Evolutionary conservation across 2,888 invertebrate species (phyloP), one percentile per base, ranked within the genome.

Genomic region (Torymus auratus): DNA sequence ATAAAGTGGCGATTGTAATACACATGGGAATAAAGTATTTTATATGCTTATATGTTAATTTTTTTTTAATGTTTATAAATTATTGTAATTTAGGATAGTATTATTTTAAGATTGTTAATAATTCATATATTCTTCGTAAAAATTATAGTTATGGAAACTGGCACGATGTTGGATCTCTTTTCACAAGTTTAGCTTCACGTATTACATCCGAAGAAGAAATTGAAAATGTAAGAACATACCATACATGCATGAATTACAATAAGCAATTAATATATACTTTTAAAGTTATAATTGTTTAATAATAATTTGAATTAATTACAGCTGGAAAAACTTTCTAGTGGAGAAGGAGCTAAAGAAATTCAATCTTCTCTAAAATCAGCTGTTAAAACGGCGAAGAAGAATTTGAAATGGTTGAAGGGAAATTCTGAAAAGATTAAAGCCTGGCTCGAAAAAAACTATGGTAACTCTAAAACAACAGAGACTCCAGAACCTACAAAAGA

Each of bases 101-200:
- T 7, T 41, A 41, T 7, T 41, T 41, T 41, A 7, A 41, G 41
- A 41, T 41, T 41, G 41, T 41, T 41, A 5, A 41, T 41, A 41
- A 41, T 7, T 7, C 5, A 7, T 41, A 41, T 41, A 41, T 41
- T 41, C 5, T 41, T 41, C 7, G 41, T 70, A 20, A 61, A 61
- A 28, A 15, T 75, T 78, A 23, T 69, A 88, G 89, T 71, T 86
- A 85, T 23, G 81, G 80, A 2, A 83, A 80, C n/a, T 88, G 88
- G 89, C 13, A 81, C 2, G 75, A 79, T 0, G 85, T 89, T 0
- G 83, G 67, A 13, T n/a, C 58, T n/a, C 70, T 87, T 15, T 86
- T 88, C 41, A 74, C 78, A 0, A 80, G 70, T 7, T 58, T 88
- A 11, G 86, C 87, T 17, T 55, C 65, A 11, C 82, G 76, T 20